A percentile compares a stretch with the other conserved stretches of the same genome.
These are phyloP conservation scores for Tenualosa ilisha DNA, from an alignment of 2,797 vertebrate species.

Conservation along the genomic window DNA sequence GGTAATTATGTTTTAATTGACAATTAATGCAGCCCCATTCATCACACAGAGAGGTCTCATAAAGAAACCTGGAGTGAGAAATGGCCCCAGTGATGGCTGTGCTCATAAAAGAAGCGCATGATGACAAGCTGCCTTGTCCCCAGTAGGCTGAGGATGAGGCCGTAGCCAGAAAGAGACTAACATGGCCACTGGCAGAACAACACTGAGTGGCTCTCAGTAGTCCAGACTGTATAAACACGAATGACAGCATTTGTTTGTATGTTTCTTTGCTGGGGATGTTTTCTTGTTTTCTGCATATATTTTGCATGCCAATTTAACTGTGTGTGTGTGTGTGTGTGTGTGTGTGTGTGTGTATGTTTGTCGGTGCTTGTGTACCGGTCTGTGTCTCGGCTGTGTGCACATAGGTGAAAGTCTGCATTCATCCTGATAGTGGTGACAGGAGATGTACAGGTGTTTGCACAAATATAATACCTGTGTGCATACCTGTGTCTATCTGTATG, in stretches of 20 bases:
- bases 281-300: background rate
- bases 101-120: background rate
- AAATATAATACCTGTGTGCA: background rate
- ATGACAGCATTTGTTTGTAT: background rate
- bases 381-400: no score
- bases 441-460: background rate
- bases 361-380: background rate
- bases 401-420: no score
- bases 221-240: background rate
- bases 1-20: slow-evolving; percentile 51
- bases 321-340: background rate
- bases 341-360: slow-evolving; percentile 11
- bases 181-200: background rate
- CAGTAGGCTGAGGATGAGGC: background rate
- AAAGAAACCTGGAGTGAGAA: background rate
- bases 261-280: background rate
- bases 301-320: background rate
- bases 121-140: background rate
- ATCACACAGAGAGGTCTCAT: slow-evolving; percentile 30
- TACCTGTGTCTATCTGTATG: background rate
- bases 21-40: slow-evolving; percentile 47
- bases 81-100: slow-evolving; percentile 7
- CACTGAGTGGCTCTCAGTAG: background rate
- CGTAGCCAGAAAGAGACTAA: background rate
- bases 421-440: no score